These are phyloP conservation scores for Onychomys torridus DNA, from an alignment of 2,797 vertebrate genomes.

Conservation along the genomic window DNA sequence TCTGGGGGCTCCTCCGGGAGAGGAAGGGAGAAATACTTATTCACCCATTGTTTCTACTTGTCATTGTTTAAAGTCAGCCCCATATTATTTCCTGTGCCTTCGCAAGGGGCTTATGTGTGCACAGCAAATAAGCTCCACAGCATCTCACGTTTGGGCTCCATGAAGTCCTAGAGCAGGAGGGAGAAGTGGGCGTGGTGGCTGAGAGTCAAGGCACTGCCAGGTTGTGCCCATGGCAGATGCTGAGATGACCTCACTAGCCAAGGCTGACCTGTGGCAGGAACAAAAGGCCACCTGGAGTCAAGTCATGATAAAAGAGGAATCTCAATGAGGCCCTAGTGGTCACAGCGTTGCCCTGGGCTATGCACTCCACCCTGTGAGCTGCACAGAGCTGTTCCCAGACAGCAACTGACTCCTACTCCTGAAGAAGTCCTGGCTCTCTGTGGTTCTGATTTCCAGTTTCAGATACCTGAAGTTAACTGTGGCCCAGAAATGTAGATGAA, in stretches of 20 bases:
- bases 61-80: not conserved
- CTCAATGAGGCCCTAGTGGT: not conserved
- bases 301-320: not conserved
- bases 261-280: too few species aligned
- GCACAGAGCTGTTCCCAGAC: not conserved
- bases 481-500: not conserved
- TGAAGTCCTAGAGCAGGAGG: not conserved
- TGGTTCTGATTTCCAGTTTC: not conserved
- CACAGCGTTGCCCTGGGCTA: not conserved
- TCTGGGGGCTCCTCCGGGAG: not conserved
- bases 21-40: not conserved
- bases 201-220: not conserved
- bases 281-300: not conserved
- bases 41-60: not conserved
- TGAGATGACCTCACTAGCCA: not conserved
- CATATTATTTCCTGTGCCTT: not conserved
- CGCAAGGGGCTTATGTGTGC: not conserved
- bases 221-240: accelerated
- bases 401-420: not conserved
- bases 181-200: too few species aligned
- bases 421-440: not conserved
- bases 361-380: not conserved
- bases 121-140: not conserved
- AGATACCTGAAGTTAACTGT: not conserved
- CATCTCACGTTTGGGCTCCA: not conserved